phyloP scores from a whole-genome alignment of 2,888 invertebrate species.

The Kryphioiulus occultus region DNA sequence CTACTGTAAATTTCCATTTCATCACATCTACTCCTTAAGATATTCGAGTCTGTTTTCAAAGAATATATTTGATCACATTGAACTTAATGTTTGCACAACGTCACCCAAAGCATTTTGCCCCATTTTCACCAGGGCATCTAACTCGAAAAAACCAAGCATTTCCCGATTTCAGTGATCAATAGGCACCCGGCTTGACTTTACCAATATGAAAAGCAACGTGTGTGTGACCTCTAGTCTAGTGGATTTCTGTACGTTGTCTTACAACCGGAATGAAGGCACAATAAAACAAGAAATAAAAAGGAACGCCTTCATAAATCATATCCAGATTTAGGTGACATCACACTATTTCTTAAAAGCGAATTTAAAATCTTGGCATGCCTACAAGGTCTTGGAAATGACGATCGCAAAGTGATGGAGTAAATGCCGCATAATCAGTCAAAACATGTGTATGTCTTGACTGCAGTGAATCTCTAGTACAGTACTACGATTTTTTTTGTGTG shows the following conservation, averaged over 20 bases:
- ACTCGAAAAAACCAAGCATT: neutral
- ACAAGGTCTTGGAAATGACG: slow-evolving; percentile 17
- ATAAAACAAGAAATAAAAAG: neutral
- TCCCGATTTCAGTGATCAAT: neutral
- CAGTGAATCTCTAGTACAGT: neutral
- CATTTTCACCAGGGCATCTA: neutral
- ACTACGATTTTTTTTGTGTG: neutral
- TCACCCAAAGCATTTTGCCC: neutral
- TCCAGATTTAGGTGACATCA: slow-evolving; percentile 7
- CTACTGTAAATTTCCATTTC: neutral
- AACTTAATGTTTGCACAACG: neutral
- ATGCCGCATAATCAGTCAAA: slow-evolving; percentile 11
- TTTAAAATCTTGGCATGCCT: slow-evolving; percentile 25
- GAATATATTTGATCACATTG: neutral
- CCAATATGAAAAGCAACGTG: neutral
- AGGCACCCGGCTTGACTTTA: neutral
- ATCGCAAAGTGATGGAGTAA: slow-evolving; percentile 21
- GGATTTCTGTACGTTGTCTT: neutral
- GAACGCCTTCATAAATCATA: neutral
- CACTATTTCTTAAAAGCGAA: slow-evolving; percentile 18
- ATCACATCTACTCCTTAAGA: neutral
- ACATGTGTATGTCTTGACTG: neutral
- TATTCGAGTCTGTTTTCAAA: neutral
- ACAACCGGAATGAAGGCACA: neutral
- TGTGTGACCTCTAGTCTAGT: neutral